Base-by-base conservation (phyloP, 2,113 vertebrate species). In the Cyanoliseus patagonus region DNA sequence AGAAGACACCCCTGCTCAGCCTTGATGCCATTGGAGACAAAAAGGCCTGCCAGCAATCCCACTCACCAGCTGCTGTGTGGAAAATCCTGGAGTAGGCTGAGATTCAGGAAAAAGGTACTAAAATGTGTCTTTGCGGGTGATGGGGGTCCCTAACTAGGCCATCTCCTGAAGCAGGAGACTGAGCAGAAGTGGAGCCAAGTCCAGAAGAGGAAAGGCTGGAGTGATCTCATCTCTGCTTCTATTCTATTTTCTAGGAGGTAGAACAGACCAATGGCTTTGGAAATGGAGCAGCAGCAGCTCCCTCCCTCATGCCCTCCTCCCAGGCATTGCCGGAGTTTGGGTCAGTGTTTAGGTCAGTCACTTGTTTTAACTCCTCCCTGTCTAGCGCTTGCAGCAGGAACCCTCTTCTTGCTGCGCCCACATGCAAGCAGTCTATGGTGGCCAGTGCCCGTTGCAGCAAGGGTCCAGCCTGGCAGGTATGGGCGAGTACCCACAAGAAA, bases 11-110 rank as follows among this genome's bases (percentile, higher is more conserved):
- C 83, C 73, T 91, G 86, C 80, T 93, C 88, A 94, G 95, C 95
- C 86, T 95, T 76, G 91, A 92, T 96, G 90, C 81, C 89, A 69
- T 53, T 0, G 0, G 81, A 87, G 91, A 89, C 74, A 72, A 31
- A 82, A 79, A 95, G 89, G 91, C 86, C 84, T 94, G 95, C 94
- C 94, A 97, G 77, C 52, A 79, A 76, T 95, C 96, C 94, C 81
- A 95, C 95, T 95, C 96, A 95, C 86, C 95, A 94, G 95, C 95
- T 97, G 96, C 52, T 2, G 0, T 41, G 73, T 49, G 52, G 96
- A 95, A 89, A 91, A 91, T 75, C 95, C 92, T 7, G 0, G 73
- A 78, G 73, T 23, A 46, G 69, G 89, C 86, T 87, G 91, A 82
- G 94, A 72, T 62, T 78, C 78, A 37, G 77, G 61, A 74, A 82